Percentiles rank a stretch among this genome's conserved stretches.
phyloP scores from a whole-genome alignment of 1,140 invertebrate species.

The Tetraneura akinire region DNA sequence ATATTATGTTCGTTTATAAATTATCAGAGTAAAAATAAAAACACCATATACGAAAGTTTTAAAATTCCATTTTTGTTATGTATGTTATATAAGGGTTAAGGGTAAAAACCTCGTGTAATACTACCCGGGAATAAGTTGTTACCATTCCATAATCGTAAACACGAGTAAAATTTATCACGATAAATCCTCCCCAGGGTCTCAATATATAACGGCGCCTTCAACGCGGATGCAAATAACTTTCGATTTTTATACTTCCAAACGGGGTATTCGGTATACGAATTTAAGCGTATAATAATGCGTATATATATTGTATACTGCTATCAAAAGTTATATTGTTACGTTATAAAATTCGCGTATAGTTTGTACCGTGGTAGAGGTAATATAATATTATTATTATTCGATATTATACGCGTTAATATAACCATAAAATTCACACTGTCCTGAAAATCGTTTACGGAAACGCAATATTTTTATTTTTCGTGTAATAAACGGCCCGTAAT shows the following conservation, averaged over 20 bases:
- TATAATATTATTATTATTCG: too few species aligned
- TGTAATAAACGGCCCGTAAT: too few species aligned
- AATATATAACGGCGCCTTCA: not conserved
- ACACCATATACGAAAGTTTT: too few species aligned
- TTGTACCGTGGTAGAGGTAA: too few species aligned
- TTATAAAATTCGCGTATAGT: too few species aligned
- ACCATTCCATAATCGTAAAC: constrained; percentile 24
- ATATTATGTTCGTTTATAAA: not conserved
- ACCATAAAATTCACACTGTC: too few species aligned
- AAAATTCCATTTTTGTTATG: too few species aligned
- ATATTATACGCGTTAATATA: too few species aligned
- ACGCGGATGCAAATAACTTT: not conserved
- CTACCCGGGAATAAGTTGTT: not conserved
- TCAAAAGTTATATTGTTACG: not conserved
- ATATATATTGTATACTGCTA: too few species aligned
- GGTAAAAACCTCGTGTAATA: not conserved
- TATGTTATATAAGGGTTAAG: not conserved
- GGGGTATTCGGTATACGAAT: not conserved
- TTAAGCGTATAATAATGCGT: not conserved
- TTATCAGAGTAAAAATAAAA: too few species aligned
- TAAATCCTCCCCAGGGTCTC: not conserved
- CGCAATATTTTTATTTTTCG: too few species aligned
- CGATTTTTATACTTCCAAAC: constrained; percentile 1
- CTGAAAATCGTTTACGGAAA: too few species aligned
- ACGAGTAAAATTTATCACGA: constrained; percentile 3